These are phyloP conservation scores for Montipora efflorescens DNA, from an alignment of 64 coral and sea anemone genomes.

Conservation along the genomic window DNA sequence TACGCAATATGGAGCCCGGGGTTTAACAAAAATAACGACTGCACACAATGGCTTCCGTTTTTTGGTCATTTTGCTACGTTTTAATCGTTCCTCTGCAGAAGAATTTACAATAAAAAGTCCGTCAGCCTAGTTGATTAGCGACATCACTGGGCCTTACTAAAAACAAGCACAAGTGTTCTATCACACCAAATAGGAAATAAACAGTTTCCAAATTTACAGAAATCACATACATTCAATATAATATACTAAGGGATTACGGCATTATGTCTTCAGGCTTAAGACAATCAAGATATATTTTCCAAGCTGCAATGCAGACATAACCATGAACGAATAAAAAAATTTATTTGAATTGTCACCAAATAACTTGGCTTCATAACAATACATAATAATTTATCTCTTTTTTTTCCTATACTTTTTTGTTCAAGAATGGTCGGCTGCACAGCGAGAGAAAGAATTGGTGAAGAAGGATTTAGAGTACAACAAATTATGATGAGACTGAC, in stretches of 20 bases:
- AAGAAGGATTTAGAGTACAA: neutral
- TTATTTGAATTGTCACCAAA: constrained; percentile 47
- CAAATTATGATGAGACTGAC: too few relatives aligned
- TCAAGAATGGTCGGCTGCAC: constrained; percentile 44
- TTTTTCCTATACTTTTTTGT: constrained; percentile 13
- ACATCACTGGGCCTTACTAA: constrained; percentile 45
- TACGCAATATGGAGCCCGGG: too few relatives aligned
- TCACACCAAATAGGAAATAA: constrained; percentile 7
- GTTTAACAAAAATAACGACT: neutral
- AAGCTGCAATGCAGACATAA: constrained; percentile 35
- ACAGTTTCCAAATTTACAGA: constrained; percentile 40
- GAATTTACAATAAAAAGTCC: constrained; percentile 63
- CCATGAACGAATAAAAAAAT: constrained; percentile 60
- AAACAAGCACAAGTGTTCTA: constrained; percentile 35
- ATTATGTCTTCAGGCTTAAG: neutral
- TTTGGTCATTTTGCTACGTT: constrained; percentile 60
- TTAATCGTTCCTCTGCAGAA: constrained; percentile 64
- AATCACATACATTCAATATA: constrained; percentile 31
- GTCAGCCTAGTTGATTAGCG: constrained; percentile 37
- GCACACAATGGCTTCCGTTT: constrained; percentile 25
- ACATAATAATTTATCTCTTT: constrained; percentile 54
- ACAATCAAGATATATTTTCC: constrained; percentile 9
- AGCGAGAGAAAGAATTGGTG: neutral
- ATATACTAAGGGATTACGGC: neutral
- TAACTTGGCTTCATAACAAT: constrained; percentile 47